Base-by-base conservation (phyloP, 2,113 vertebrate genomes). In the Candoia aspera region DNA sequence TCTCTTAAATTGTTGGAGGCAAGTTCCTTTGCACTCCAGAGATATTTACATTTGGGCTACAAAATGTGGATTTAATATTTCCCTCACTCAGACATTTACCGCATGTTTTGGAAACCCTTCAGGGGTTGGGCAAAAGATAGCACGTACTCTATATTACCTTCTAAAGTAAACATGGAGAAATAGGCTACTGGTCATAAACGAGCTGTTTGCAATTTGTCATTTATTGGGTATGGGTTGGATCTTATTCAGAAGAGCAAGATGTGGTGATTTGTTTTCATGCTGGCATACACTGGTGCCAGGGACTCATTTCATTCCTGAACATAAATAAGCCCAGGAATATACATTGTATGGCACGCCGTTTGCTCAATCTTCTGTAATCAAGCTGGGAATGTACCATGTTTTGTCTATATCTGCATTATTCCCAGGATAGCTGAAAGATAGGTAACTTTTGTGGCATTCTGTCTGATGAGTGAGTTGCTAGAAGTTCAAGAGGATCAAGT, bases 131-230 rank as follows among this genome's bases (percentile, higher is more conserved):
- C 8, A 55, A 10, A 29, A 4, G 11, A 17, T 90, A 54, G 1
- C 58, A 90, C 92, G 73, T 87, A 88, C 83, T 95, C 90, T 58
- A 90, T 87, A 94, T 96, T 95, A 95, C 53, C 89, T 95, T 94
- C 87, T 95, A 95, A 96, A 95, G 46, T 53, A 95, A 96, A 94
- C 90, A 90, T 33, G 86, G 90, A 64, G n/a, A 95, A 95, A 96
- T 93, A 46, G 62, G 37, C 73, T 60, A 2, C 84, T 94, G 93
- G 91, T 93, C 95, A 95, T 96, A 96, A 96, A 95, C 91, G 96
- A 97, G 93, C 95, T 96, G 94, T 96, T 92, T 96, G 91, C 24
- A 94, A 95, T 96, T 96, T 96, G 62, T 96, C 95, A 93, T 94
- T 62, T 37, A 92, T 89, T 86, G 55, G 95, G 91, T 91, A 90